phyloP scores from a whole-genome alignment of 2,113 vertebrate genomes.

The Myocastor coypus region DNA sequence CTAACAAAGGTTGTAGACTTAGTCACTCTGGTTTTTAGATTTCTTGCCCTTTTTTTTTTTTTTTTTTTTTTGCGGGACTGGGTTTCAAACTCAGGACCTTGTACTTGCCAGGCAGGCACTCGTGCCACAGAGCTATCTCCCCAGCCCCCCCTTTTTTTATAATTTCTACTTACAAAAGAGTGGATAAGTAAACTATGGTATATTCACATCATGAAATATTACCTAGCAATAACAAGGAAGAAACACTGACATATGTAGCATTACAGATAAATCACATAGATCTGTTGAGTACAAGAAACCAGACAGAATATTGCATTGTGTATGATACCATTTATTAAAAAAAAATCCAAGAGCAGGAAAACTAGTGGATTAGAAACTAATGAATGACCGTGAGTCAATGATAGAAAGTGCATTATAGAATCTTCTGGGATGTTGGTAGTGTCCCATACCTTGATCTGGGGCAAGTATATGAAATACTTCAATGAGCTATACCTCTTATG shows the following conservation, averaged over 20 bases:
- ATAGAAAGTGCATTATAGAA: background rate
- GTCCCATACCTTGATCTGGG: background rate
- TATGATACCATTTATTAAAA: background rate
- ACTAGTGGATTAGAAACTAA: background rate
- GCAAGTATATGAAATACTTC: background rate
- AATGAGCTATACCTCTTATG: background rate
- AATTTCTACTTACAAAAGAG: background rate
- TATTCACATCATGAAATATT: background rate
- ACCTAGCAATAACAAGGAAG: background rate
- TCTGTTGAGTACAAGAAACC: background rate
- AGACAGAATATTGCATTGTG: background rate
- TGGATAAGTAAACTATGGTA: background rate
- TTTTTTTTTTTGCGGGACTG: no score
- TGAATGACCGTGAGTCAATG: background rate
- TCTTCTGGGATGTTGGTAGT: background rate
- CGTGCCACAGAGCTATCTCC: no score
- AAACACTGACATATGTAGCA: background rate
- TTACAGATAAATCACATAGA: background rate
- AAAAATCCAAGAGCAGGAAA: background rate
- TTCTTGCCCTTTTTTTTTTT: conserved; percentile 20
- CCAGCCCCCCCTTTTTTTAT: no score
- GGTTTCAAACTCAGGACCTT: no score
- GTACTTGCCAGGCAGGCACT: no score
- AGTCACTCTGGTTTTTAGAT: background rate
- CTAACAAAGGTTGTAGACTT: background rate